phyloP scores from a whole-genome alignment of 2,888 invertebrate species.

The Tipula helvola region DNA sequence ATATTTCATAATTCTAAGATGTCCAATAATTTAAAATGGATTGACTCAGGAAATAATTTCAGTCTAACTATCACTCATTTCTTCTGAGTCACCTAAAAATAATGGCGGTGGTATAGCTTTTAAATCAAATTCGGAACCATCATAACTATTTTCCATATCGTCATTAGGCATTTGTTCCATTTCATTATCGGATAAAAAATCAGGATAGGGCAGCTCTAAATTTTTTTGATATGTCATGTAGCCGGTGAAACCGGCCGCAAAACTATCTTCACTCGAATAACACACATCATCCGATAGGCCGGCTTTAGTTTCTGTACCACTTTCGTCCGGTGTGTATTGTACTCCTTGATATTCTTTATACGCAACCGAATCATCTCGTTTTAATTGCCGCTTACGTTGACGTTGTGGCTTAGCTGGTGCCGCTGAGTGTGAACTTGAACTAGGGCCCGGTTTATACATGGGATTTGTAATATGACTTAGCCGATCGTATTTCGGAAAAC shows the following conservation, averaged over 20 bases:
- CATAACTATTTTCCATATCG: constrained; percentile 49
- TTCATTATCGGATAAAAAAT: constrained; percentile 38
- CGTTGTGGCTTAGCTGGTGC: constrained; percentile 38
- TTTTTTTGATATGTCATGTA: constrained; percentile 24
- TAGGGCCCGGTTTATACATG: constrained; percentile 24
- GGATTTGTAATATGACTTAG: constrained; percentile 40
- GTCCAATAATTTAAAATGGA: background rate
- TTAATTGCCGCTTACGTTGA: constrained; percentile 31
- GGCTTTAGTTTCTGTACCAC: constrained; percentile 30
- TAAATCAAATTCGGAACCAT: constrained; percentile 63
- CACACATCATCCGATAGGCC: constrained; percentile 33
- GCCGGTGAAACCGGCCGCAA: constrained; percentile 22
- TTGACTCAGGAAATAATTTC: background rate
- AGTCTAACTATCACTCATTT: constrained; percentile 31
- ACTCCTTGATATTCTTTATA: constrained; percentile 19
- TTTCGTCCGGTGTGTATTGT: constrained; percentile 23
- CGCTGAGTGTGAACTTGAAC: constrained; percentile 26
- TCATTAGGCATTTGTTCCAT: constrained; percentile 30
- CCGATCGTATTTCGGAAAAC: constrained; percentile 49
- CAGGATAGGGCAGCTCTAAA: constrained; percentile 39
- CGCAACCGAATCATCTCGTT: constrained; percentile 30
- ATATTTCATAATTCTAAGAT: background rate
- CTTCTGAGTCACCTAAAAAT: constrained; percentile 60
- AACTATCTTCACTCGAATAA: constrained; percentile 34
- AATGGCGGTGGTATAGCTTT: constrained; percentile 65